A percentile compares a stretch with the other conserved stretches of the same genome.
Conservation (phyloP, 2,888 invertebrate species). For the Macrosiphum euphorbiae region DNA sequence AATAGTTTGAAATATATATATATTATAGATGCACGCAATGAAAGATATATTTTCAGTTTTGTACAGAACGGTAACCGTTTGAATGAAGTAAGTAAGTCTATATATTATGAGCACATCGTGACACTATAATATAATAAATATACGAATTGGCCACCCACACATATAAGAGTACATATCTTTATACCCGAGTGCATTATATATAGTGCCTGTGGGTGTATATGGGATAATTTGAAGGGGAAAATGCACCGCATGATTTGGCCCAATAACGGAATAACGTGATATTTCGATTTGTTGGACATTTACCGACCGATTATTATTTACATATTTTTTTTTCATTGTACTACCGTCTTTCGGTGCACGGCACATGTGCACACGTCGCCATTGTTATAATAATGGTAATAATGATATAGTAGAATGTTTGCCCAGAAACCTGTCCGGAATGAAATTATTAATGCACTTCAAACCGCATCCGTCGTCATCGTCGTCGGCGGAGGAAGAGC, state of each 20-base stretch:
- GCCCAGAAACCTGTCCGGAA: constrained; percentile 5
- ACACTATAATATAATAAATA: not conserved
- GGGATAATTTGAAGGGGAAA: not conserved
- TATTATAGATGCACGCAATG: not conserved
- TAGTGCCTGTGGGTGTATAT: not conserved
- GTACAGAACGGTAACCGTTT: not conserved
- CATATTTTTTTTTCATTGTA: constrained; percentile 24
- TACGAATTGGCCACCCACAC: not conserved
- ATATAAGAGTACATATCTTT: not conserved
- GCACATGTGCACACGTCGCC: not conserved
- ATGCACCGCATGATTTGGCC: constrained; percentile 22
- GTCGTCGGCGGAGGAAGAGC: not conserved
- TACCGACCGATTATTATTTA: not conserved
- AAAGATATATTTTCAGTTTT: not conserved
- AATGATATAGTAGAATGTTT: not conserved
- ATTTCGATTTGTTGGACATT: constrained; percentile 33
- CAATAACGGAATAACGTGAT: constrained; percentile 47
- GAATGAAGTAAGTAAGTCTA: not conserved
- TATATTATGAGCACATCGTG: not conserved
- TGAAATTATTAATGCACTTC: constrained; percentile 44
- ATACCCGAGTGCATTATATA: not conserved
- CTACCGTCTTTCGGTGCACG: not conserved
- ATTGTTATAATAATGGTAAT: not conserved
- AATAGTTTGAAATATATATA: not conserved
- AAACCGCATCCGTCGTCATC: constrained; percentile 2